phyloP scores from a whole-genome alignment of 2,113 vertebrate species.

The Cyprinodon variegatus region DNA sequence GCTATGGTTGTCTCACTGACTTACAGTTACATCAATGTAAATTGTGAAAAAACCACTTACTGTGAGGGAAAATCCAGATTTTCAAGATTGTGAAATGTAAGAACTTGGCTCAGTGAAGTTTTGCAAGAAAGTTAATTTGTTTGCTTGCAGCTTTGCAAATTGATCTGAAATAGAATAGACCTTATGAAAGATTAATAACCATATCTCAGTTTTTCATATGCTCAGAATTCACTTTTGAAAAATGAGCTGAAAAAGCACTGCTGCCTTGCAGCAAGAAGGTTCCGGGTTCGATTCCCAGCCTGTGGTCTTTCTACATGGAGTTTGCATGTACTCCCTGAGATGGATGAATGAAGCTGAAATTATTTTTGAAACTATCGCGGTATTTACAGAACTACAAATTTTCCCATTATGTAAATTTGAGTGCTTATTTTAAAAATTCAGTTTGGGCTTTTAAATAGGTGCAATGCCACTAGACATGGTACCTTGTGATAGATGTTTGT shows the following conservation, averaged over 20 bases:
- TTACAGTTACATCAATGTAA: too few species aligned
- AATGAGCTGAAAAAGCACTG: neutral
- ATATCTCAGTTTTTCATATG: neutral
- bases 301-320: too few species aligned
- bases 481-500: slow-evolving; percentile 39
- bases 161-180: too few species aligned
- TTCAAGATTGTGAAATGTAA: neutral
- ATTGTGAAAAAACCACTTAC: too few species aligned
- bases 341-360: neutral
- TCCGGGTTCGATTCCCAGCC: too few species aligned
- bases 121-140: neutral
- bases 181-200: too few species aligned
- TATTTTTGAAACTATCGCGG: too few species aligned
- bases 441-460: slow-evolving; percentile 5
- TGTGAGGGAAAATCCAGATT: neutral
- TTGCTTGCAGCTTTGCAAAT: too few species aligned
- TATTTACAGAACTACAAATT: neutral
- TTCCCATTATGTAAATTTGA: neutral
- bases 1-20: too few species aligned
- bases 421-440: neutral
- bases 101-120: neutral
- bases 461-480: neutral
- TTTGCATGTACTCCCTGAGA: too few species aligned
- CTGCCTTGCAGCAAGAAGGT: too few species aligned
- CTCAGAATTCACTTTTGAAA: neutral